Evolutionary conservation across 30 jellyfish, hydroid and myxozoan genomes (phyloP).

Genomic region (Morbakka virulenta): DNA sequence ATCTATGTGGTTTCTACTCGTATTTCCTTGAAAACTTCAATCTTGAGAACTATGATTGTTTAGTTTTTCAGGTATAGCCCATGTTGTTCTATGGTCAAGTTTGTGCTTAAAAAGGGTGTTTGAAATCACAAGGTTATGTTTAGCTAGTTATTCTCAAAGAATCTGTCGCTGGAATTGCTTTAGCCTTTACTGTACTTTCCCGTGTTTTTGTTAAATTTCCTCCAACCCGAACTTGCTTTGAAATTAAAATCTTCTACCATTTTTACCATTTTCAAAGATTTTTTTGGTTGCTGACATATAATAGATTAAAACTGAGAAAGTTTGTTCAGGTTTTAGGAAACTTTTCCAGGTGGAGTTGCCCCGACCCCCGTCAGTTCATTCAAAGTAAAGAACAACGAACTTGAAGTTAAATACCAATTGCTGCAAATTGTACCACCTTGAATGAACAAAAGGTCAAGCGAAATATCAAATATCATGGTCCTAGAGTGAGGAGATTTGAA

Average conservation of each 20-base stretch:
- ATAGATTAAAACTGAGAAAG: too few species aligned
- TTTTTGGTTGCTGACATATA: too few species aligned
- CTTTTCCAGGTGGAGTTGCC: too few species aligned
- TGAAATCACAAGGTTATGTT: conserved; percentile 37
- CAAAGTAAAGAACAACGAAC: too few species aligned
- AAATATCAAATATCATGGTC: too few species aligned
- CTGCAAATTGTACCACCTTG: too few species aligned
- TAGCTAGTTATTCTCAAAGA: conserved; percentile 25
- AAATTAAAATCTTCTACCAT: conserved; percentile 46
- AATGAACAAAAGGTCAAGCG: too few species aligned
- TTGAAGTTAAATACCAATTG: too few species aligned
- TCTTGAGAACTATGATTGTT: background rate
- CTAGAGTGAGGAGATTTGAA: too few species aligned
- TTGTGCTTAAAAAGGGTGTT: conserved; percentile 53
- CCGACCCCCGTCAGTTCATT: too few species aligned
- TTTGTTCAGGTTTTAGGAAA: too few species aligned
- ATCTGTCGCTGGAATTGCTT: conserved; percentile 47
- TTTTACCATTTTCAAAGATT: conserved; percentile 11
- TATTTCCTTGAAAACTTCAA: conserved; percentile 13
- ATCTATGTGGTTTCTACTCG: conserved; percentile 29
- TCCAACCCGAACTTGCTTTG: conserved; percentile 44
- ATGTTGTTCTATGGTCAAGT: conserved; percentile 61
- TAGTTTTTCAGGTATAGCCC: conserved; percentile 54
- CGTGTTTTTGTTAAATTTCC: too few species aligned
- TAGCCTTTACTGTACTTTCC: conserved; percentile 46